Percentiles rank a stretch among this genome's conserved stretches.
These are phyloP conservation scores for Pyrgilauda ruficollis DNA, from an alignment of 2,113 vertebrate genomes.

Conservation along the genomic window DNA sequence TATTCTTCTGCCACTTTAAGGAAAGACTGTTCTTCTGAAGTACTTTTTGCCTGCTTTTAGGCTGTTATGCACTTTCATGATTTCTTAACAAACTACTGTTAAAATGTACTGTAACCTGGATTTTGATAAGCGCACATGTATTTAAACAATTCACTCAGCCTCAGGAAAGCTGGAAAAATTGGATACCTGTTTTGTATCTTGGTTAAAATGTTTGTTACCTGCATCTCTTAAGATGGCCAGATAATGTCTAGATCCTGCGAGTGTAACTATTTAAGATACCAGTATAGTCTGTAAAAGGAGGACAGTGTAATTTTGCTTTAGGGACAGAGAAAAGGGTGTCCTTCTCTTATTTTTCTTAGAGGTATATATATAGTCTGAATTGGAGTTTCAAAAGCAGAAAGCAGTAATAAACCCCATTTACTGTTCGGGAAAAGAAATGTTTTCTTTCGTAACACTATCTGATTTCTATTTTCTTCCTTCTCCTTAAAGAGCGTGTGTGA, in stretches of 20 bases:
- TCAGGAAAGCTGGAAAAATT: slow-evolving; percentile 68
- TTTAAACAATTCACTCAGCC: slow-evolving; percentile 64
- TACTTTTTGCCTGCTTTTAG: slow-evolving; percentile 66
- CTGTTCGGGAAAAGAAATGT: slow-evolving; percentile 13
- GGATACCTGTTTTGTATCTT: slow-evolving; percentile 57
- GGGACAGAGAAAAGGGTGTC: background rate
- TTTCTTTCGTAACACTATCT: slow-evolving; percentile 34
- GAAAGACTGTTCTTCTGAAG: slow-evolving; percentile 65
- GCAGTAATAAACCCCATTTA: slow-evolving; percentile 2
- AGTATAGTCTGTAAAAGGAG: slow-evolving; percentile 3
- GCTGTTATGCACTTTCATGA: slow-evolving; percentile 71
- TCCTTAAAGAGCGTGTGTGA: slow-evolving; percentile 9
- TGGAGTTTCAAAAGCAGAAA: slow-evolving; percentile 21
- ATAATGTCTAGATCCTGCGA: background rate
- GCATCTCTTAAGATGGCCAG: slow-evolving; percentile 1
- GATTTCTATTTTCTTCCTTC: slow-evolving; percentile 42
- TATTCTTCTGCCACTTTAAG: slow-evolving; percentile 31
- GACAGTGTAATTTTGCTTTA: background rate
- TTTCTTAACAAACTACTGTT: slow-evolving; percentile 69
- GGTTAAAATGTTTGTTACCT: slow-evolving; percentile 47
- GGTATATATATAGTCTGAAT: background rate
- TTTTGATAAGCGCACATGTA: slow-evolving; percentile 69
- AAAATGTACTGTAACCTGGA: slow-evolving; percentile 64
- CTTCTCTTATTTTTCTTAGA: slow-evolving; percentile 15
- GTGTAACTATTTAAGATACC: background rate